phyloP scores from a whole-genome alignment of 2,113 vertebrate species.

The Rhea americana region DNA sequence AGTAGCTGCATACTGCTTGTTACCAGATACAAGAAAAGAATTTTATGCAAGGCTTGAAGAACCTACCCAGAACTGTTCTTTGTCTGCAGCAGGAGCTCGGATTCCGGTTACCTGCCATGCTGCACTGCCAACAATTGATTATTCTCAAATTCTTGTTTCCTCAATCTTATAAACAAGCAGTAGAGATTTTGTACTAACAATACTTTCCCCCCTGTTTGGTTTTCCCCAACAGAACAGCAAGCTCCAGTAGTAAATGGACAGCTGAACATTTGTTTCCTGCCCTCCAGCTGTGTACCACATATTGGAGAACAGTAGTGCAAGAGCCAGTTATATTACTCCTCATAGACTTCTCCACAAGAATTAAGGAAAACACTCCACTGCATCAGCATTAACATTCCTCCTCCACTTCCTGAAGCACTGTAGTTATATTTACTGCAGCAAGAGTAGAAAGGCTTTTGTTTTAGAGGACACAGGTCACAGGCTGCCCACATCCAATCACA shows the following conservation, averaged over 20 bases:
- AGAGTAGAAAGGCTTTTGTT: background rate
- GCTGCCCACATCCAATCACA: background rate
- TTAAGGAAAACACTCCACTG: background rate
- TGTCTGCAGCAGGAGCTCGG: background rate
- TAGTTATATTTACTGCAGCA: accelerated
- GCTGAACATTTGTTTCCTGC: background rate
- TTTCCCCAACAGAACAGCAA: background rate
- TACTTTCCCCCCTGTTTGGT: background rate
- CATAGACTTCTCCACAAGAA: background rate
- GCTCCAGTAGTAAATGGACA: background rate
- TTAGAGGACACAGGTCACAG: accelerated
- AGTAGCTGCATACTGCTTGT: background rate
- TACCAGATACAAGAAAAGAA: background rate
- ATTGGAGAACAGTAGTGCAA: accelerated
- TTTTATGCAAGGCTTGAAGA: background rate
- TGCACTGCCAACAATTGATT: background rate
- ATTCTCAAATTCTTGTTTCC: background rate
- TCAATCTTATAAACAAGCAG: background rate
- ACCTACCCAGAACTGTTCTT: accelerated
- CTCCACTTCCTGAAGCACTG: background rate
- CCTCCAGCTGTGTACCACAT: background rate
- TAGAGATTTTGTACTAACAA: background rate
- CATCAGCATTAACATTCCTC: background rate
- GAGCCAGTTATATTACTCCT: background rate
- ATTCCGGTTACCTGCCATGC: background rate